A percentile compares a stretch with the other conserved stretches of the same genome.
Conservation (phyloP, 2,113 vertebrate species). For the Ciconia maguari region DNA sequence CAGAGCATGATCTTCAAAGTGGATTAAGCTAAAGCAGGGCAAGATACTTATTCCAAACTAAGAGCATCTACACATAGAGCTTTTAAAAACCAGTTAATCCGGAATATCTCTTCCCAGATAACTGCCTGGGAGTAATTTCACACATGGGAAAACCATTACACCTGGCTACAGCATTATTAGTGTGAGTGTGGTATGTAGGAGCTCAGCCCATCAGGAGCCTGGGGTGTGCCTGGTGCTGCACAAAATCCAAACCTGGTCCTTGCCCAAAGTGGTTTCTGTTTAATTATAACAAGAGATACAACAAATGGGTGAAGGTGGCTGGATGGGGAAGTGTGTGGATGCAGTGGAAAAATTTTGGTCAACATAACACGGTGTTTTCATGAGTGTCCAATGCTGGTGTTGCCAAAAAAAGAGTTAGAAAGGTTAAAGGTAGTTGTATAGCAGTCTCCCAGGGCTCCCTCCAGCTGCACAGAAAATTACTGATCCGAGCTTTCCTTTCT, state of each 20-base stretch:
- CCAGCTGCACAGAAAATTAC: background rate
- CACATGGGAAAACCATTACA: background rate
- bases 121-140: background rate
- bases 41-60: conserved; percentile 39
- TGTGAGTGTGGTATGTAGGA: rapidly evolving
- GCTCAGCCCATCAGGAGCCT: background rate
- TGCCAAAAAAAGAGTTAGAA: background rate
- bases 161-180: background rate
- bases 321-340: background rate
- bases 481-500: background rate
- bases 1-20: conserved; percentile 47
- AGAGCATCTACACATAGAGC: conserved; percentile 16
- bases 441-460: background rate
- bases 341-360: background rate
- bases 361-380: background rate
- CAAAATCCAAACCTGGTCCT: background rate
- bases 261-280: background rate
- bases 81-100: conserved; percentile 44
- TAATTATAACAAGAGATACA: background rate
- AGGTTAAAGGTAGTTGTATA: background rate
- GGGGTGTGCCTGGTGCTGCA: background rate
- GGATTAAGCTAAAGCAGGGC: conserved; percentile 57
- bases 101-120: conserved; percentile 1
- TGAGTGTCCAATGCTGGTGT: rapidly evolving
- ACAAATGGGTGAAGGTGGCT: background rate